Evolutionary conservation across 2,797 vertebrate species (phyloP).

Genomic region (Chelmon rostratus): DNA sequence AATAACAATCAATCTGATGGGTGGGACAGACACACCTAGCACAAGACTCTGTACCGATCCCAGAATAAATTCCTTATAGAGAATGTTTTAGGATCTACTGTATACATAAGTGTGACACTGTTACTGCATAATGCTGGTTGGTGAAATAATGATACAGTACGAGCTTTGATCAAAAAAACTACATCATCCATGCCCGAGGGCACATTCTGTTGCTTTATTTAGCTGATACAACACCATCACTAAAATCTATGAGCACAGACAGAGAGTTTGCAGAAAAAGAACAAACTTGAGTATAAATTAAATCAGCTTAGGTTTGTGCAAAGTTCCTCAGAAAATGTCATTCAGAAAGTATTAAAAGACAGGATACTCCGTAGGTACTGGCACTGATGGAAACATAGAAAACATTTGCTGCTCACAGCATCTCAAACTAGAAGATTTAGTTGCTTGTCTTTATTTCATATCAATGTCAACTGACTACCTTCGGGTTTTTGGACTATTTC

Average conservation of each 20-base stretch:
- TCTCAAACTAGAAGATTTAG: background rate
- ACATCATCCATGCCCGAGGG: conserved; percentile 12
- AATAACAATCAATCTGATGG: conserved; percentile 19
- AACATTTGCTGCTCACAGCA: background rate
- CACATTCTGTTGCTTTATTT: background rate
- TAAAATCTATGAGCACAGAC: background rate
- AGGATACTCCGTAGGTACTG: background rate
- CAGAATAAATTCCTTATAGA: conserved; percentile 16
- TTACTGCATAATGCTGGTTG: background rate
- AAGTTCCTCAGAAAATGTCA: background rate
- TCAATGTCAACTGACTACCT: background rate
- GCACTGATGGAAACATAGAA: background rate
- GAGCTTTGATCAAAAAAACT: background rate
- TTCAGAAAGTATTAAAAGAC: background rate
- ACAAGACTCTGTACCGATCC: conserved; percentile 47
- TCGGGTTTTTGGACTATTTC: background rate
- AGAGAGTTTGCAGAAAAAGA: background rate
- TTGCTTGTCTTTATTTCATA: background rate
- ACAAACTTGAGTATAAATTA: background rate
- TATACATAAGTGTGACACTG: background rate
- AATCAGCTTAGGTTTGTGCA: background rate
- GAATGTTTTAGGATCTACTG: conserved; percentile 6
- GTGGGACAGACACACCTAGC: conserved; percentile 11
- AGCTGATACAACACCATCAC: background rate
- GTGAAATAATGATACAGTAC: background rate